Percentiles rank a stretch among this genome's conserved stretches.
phyloP scores from a whole-genome alignment of 2,888 invertebrate genomes.

The Leistus spinibarbis region DNA sequence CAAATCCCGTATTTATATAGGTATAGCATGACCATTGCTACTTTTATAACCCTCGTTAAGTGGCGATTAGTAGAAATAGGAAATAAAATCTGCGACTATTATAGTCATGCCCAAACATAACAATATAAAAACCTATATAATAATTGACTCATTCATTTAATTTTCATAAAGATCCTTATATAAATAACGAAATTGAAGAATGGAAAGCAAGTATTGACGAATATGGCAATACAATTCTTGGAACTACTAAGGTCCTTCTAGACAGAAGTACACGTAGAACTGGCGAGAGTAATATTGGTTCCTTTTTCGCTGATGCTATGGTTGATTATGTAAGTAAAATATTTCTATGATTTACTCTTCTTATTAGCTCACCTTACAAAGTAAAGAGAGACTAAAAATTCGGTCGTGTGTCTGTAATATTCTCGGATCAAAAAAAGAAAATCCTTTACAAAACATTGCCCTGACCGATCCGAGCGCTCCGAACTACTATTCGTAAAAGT shows the following conservation, averaged over 20 bases:
- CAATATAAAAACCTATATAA: neutral
- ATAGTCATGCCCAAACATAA: too few relatives aligned
- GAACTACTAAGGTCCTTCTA: conserved; percentile 64
- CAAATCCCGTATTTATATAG: too few relatives aligned
- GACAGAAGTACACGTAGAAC: conserved; percentile 62
- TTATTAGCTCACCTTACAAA: too few relatives aligned
- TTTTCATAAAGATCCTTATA: conserved; percentile 60
- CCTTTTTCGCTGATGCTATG: conserved; percentile 74
- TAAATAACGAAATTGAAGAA: conserved; percentile 63
- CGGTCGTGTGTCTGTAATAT: too few relatives aligned
- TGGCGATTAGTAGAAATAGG: too few relatives aligned
- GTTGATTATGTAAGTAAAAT: conserved; percentile 63
- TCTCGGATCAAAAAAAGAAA: too few relatives aligned
- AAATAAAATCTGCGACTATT: neutral
- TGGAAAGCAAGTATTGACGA: conserved; percentile 67
- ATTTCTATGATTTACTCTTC: neutral
- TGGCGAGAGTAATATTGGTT: conserved; percentile 76
- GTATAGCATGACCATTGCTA: too few relatives aligned
- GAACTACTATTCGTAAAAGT: too few relatives aligned
- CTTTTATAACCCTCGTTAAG: too few relatives aligned
- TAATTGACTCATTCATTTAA: conserved; percentile 44
- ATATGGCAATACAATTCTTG: conserved; percentile 63
- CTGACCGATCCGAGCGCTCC: too few relatives aligned
- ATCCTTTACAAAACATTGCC: neutral
- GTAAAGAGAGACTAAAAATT: too few relatives aligned